These are phyloP conservation scores for Tetramorium simillimum DNA, from an alignment of 1,140 invertebrate genomes.

Conservation along the genomic window DNA sequence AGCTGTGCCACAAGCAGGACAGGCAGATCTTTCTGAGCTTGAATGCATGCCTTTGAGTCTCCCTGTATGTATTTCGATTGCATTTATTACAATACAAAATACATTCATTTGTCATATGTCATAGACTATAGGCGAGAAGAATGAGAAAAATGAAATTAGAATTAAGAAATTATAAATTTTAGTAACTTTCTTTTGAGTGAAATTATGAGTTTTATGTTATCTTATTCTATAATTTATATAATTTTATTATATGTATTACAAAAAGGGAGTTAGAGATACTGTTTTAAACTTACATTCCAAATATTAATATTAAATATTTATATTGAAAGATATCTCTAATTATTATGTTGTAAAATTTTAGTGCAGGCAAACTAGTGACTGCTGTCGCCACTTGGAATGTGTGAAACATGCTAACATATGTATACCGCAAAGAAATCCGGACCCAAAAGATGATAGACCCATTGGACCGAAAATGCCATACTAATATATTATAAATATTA, in stretches of 20 bases:
- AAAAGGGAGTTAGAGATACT: background rate
- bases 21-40: background rate
- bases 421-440: background rate
- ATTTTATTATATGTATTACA: no score
- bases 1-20: background rate
- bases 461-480: no score
- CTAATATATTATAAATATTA: no score
- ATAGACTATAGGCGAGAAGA: background rate
- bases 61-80: conserved; percentile 54
- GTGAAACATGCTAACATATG: background rate
- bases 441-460: no score
- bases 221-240: background rate
- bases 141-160: background rate
- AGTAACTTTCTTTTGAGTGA: no score
- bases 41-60: conserved; percentile 11
- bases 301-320: background rate
- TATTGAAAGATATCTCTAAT: background rate
- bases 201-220: background rate
- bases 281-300: background rate
- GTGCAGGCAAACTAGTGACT: conserved; percentile 61
- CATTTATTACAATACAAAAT: background rate
- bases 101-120: background rate
- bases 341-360: conserved; percentile 39
- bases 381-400: conserved; percentile 12
- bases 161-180: background rate